A percentile compares a stretch with the other conserved stretches of the same genome.
These are phyloP conservation scores for Xanthorhoe spadicearia DNA, from an alignment of 2,888 invertebrate genomes.

Conservation along the genomic window DNA sequence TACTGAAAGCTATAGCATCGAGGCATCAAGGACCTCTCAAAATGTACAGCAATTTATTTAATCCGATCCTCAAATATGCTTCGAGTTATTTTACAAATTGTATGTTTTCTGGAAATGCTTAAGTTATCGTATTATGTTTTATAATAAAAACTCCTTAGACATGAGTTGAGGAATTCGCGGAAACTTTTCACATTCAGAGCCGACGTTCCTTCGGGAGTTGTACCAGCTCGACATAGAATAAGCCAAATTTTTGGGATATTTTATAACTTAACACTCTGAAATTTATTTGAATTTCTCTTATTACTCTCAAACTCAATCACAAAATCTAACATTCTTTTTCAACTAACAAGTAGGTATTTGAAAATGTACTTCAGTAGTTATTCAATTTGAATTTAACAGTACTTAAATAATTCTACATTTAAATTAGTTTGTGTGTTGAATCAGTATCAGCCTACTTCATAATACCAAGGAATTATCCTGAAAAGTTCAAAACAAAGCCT, in stretches of 20 bases:
- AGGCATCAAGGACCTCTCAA: conserved; percentile 25
- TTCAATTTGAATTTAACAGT: too few species aligned
- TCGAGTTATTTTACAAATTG: conserved; percentile 22
- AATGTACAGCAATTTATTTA: conserved; percentile 38
- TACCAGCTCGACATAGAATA: conserved; percentile 55
- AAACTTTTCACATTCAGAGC: conserved; percentile 59
- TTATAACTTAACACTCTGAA: conserved; percentile 60
- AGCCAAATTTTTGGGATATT: conserved; percentile 63
- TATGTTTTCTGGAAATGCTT: conserved; percentile 46
- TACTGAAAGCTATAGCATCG: conserved; percentile 24
- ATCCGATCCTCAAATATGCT: conserved; percentile 32
- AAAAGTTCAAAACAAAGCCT: conserved; percentile 41
- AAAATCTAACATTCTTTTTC: neutral
- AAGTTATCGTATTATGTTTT: conserved; percentile 50
- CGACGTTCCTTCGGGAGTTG: conserved; percentile 52
- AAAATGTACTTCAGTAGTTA: too few species aligned
- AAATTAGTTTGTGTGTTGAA: neutral
- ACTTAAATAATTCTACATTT: neutral
- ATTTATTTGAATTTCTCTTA: conserved; percentile 50
- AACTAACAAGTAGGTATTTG: too few species aligned
- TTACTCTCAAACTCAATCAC: conserved; percentile 8
- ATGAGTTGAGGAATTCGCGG: conserved; percentile 47
- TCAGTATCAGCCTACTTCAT: conserved; percentile 5
- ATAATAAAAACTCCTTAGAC: conserved; percentile 54
- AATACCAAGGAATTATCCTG: conserved; percentile 35